Conservation (phyloP, 2,113 vertebrate genomes). For the Gulo gulo region DNA sequence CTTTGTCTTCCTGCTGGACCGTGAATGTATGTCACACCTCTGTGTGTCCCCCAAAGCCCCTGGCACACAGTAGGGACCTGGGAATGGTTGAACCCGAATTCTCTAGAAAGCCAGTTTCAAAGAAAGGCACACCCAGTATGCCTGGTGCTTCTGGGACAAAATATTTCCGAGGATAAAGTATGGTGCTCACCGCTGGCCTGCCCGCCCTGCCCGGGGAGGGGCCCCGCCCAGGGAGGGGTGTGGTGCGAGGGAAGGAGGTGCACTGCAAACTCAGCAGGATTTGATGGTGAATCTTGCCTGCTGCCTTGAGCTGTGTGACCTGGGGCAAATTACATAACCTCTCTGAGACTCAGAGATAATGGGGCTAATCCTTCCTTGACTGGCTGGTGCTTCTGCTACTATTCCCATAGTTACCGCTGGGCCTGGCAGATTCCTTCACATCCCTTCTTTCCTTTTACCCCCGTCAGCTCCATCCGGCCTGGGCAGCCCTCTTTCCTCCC, state of each 20-base stretch:
- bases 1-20: background rate
- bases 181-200: background rate
- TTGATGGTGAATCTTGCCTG: background rate
- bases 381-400: background rate
- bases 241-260: background rate
- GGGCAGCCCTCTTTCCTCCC: background rate
- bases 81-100: background rate
- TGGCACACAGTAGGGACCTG: too few species aligned
- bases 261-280: background rate
- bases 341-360: background rate
- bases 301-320: background rate
- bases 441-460: background rate
- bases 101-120: background rate
- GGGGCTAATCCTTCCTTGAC: background rate
- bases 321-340: background rate
- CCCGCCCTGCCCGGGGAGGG: background rate
- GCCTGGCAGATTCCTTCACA: background rate
- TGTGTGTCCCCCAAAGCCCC: background rate
- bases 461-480: fast-evolving
- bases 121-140: background rate
- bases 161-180: background rate
- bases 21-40: background rate
- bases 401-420: fast-evolving
- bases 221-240: background rate
- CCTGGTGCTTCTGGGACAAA: background rate